Evolutionary conservation across 2,113 vertebrate genomes (phyloP), one percentile per base, ranked within the genome.

Genomic region (Picathartes gymnocephalus): DNA sequence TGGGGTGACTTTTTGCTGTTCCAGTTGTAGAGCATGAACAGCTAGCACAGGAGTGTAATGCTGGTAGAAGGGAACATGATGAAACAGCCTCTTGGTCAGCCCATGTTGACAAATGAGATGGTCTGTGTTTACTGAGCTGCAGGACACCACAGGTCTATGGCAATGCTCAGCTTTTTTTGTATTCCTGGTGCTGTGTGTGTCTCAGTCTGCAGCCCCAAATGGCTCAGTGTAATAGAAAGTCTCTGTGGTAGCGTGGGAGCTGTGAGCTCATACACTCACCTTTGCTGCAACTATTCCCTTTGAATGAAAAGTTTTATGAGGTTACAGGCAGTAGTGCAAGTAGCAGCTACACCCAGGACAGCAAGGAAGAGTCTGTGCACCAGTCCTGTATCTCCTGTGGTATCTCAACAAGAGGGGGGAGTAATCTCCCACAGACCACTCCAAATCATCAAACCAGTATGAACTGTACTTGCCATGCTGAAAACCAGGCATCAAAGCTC

Each of bases 361-460:
- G 69, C 76, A 68, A 95, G 64, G 37, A 70, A 83, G 77, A 76
- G 33, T 45, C 57, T 86, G 21, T 85, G 50, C 1, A 6, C 72
- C 92, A 81, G 78, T 21, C 53, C 28, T 88, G 44, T 81, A 44
- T 72, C 84, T 93, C 81, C 88, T 92, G 81, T 88, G 90, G 88
- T 81, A 86, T 95, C 88, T 92, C 86, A 84, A 93, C 66, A 86
- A 80, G 61, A 94, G 70, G 42, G 80, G 57, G 94, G 92, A 96
- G 91, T 68, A 95, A 96, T 72, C 65, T 93, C 80, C 72, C 77
- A 65, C 62, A 94, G 95, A 89, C 95, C 92, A 96, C 88, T 92
- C 94, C 86, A 95, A 92, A 86, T 78, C 93, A 89, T 96, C 91
- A 95, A 86, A 94, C 80, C 57, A 93, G 44, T 89, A 81, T 50